A percentile compares a stretch with the other conserved stretches of the same genome.
phyloP scores from a whole-genome alignment of 2,113 vertebrate species.

The Illadopsis cleaveri region DNA sequence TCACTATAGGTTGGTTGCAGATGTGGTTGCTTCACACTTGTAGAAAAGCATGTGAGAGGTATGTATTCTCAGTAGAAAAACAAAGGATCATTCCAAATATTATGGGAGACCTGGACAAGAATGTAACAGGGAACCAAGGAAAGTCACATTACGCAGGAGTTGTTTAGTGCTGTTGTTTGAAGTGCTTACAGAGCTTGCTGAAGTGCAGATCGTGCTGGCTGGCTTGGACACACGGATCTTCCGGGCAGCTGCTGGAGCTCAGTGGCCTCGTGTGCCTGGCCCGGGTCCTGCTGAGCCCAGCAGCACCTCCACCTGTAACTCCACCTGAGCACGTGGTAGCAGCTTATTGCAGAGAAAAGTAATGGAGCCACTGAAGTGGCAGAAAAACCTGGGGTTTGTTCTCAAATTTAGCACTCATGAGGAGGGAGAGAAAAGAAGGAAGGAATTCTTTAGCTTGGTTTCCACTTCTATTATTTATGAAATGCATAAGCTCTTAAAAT shows the following conservation, averaged over 20 bases:
- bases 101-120: background rate
- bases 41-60: background rate
- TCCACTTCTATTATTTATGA: background rate
- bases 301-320: background rate
- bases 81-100: background rate
- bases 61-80: background rate
- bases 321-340: rapidly evolving
- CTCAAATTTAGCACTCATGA: background rate
- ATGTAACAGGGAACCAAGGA: background rate
- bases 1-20: background rate
- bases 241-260: background rate
- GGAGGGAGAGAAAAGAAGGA: background rate
- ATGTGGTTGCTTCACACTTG: background rate
- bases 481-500: background rate
- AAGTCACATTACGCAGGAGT: background rate
- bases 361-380: background rate
- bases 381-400: background rate
- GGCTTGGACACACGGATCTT: rapidly evolving
- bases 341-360: background rate
- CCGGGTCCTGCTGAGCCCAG: background rate
- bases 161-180: background rate
- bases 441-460: background rate
- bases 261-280: rapidly evolving
- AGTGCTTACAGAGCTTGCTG: background rate
- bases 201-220: rapidly evolving